phyloP scores from a whole-genome alignment of 2,888 invertebrate genomes.

The Lymantria dispar region DNA sequence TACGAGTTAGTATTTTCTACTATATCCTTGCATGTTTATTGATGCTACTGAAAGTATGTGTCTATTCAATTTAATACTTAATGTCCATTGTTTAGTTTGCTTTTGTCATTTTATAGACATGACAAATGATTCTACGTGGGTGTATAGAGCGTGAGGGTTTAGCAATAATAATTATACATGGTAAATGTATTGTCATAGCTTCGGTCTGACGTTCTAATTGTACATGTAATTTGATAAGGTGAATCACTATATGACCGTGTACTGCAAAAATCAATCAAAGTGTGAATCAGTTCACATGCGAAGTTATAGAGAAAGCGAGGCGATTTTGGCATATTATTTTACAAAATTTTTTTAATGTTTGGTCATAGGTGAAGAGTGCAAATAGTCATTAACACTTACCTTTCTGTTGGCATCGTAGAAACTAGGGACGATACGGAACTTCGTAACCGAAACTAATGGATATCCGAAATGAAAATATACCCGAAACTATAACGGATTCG shows the following conservation, averaged over 20 bases:
- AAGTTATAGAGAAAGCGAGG: too few species aligned
- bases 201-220: too few species aligned
- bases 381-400: too few species aligned
- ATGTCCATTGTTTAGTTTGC: not conserved
- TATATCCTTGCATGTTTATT: not conserved
- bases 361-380: too few species aligned
- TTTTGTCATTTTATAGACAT: not conserved
- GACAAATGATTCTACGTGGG: not conserved
- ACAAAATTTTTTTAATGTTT: too few species aligned
- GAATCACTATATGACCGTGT: not conserved
- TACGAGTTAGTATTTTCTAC: not conserved
- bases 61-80: not conserved
- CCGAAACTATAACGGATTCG: too few species aligned
- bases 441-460: too few species aligned
- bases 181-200: too few species aligned
- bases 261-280: not conserved
- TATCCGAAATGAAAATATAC: too few species aligned
- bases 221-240: not conserved
- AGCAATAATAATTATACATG: not conserved
- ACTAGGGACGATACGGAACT: too few species aligned
- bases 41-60: not conserved
- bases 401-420: too few species aligned
- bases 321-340: too few species aligned
- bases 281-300: not conserved
- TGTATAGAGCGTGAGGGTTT: not conserved